Percentiles rank a stretch among this genome's conserved stretches.
These are phyloP conservation scores for Nineta flava DNA, from an alignment of 2,888 invertebrate species.

Conservation along the genomic window DNA sequence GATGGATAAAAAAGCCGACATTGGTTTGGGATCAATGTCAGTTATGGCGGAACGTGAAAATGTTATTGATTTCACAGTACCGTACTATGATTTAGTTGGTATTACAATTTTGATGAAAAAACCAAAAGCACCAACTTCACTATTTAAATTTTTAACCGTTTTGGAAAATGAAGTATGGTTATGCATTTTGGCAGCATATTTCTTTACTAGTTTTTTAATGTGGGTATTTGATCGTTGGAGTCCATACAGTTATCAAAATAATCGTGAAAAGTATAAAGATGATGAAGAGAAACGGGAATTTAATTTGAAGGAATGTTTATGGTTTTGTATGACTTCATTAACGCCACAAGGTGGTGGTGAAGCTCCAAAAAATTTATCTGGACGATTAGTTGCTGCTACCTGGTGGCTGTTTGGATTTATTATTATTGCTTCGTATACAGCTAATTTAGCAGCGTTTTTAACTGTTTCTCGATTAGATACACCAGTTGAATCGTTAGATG, in stretches of 20 bases:
- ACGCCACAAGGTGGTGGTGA: constrained; percentile 93
- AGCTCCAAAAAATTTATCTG: constrained; percentile 91
- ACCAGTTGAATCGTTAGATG: constrained; percentile 84
- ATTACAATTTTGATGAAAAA: constrained; percentile 92
- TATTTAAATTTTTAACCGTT: constrained; percentile 93
- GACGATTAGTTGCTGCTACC: constrained; percentile 87
- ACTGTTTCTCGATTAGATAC: constrained; percentile 88
- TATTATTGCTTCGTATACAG: constrained; percentile 96
- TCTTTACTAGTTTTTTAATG: constrained; percentile 86
- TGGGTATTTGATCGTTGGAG: constrained; percentile 96
- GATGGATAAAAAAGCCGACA: constrained; percentile 62
- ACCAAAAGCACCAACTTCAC: constrained; percentile 73
- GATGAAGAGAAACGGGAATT: constrained; percentile 91
- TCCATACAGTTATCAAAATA: constrained; percentile 93
- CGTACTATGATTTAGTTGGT: constrained; percentile 95
- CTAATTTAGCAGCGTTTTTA: constrained; percentile 92
- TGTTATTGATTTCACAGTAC: constrained; percentile 95
- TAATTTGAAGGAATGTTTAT: constrained; percentile 87
- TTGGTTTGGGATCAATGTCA: constrained; percentile 82
- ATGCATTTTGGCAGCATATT: constrained; percentile 87
- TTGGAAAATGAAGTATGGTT: constrained; percentile 94
- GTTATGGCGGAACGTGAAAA: constrained; percentile 96
- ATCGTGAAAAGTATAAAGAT: constrained; percentile 79
- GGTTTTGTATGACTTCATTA: constrained; percentile 98
- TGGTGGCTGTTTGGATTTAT: constrained; percentile 99